phyloP scores from a whole-genome alignment of 2,888 invertebrate species.

The Atrina japonica region DNA sequence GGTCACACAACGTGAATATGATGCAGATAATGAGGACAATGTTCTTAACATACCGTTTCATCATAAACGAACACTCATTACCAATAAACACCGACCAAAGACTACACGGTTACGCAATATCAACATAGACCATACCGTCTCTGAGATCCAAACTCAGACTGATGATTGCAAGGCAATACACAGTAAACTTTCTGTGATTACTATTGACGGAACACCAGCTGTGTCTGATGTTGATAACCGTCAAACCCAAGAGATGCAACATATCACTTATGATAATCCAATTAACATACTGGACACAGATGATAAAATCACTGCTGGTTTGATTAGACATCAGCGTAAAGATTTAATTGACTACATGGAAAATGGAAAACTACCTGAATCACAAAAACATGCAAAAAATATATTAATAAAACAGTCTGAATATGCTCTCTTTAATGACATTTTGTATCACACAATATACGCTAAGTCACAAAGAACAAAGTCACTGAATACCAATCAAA shows the following conservation, averaged over 20 bases:
- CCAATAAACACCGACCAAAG: background rate
- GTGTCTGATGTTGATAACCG: no score
- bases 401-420: constrained; percentile 37
- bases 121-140: no score
- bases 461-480: constrained; percentile 25
- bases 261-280: background rate
- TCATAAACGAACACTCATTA: no score
- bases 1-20: background rate
- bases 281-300: no score
- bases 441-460: constrained; percentile 44
- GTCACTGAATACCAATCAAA: background rate
- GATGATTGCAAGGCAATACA: no score
- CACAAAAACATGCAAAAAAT: constrained; percentile 34
- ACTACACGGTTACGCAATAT: background rate
- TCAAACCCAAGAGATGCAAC: background rate
- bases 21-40: constrained; percentile 20
- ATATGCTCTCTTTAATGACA: constrained; percentile 29
- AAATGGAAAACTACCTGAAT: constrained; percentile 20
- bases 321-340: background rate
- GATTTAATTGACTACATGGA: constrained; percentile 12
- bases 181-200: background rate
- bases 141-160: no score
- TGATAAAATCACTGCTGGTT: background rate
- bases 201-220: background rate
- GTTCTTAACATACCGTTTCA: background rate